Evolutionary conservation across 2,888 invertebrate species (phyloP), one percentile per base, ranked within the genome.

Genomic region (Athrips mouffetella): DNA sequence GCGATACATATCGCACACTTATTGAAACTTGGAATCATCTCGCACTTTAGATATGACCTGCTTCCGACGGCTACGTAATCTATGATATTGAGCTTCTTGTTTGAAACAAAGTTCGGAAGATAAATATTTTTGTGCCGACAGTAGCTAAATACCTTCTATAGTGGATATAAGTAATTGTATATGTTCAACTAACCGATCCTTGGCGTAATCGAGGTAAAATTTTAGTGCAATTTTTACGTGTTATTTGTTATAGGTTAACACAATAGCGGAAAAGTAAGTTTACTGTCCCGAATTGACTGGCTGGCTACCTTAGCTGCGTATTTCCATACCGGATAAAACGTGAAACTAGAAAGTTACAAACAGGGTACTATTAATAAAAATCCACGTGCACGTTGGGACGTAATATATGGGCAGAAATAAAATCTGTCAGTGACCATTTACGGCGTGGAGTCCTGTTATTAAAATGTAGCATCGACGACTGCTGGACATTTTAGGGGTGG

Each of bases 351-450:
- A 7, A 37, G 18, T 11, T 7, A 16, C 16, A 41, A 30, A 47
- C 29, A 29, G 41, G 29, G 15, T 40, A 40, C 20, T 67, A 73
- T 76, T 80, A 74, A 76, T 77, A 82, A 79, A 78, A 70, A 58
- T 68, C 63, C 64, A 74, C 69, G 66, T 74, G 73, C 71, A 66
- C 67, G 70, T 65, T 73, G 70, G 72, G 66, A 67, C 65, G 62
- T 81, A 79, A 85, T 80, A 82, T 86, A 86, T 76, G 81, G 72
- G 66, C 69, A 70, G 75, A 80, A 83, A 86, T 86, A 81, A 86
- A 85, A 86, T 80, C 80, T 82, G 82, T 79, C 85, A 79, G 73
- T 80, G 84, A 73, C 82, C 86, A 80, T 86, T 83, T 82, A 84
- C 74, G 75, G 75, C 70, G 58, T 67, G 71, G 72, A 80, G 73